Conservation (phyloP, 2,113 vertebrate species). For the Dipodomys stephensi region DNA sequence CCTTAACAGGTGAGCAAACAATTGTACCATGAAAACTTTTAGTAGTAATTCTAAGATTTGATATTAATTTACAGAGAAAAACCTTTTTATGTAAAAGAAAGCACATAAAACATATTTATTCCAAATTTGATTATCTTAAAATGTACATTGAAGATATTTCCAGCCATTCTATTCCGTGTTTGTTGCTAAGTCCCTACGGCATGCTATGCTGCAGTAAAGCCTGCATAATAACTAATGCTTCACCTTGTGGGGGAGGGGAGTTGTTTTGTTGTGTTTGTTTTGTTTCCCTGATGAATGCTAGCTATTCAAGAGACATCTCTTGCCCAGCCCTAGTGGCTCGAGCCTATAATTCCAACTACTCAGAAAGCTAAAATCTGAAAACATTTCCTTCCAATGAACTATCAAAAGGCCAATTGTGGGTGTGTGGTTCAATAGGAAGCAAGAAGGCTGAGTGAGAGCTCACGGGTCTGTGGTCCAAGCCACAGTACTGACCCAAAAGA, state of each 20-base stretch:
- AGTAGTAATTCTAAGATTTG: conserved; percentile 46
- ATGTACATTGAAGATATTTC: not conserved
- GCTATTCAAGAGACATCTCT: not conserved
- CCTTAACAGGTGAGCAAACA: not conserved
- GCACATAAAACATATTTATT: not conserved
- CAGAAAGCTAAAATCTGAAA: too few species aligned
- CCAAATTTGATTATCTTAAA: conserved; percentile 30
- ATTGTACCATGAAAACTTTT: conserved; percentile 43
- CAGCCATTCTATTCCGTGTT: not conserved
- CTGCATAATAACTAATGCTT: not conserved
- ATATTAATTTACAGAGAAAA: conserved; percentile 27
- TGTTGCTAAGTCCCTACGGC: not conserved
- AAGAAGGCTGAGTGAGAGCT: too few species aligned
- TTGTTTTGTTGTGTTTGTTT: not conserved
- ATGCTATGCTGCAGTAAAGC: not conserved
- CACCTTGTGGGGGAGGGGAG: too few species aligned
- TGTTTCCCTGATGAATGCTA: not conserved
- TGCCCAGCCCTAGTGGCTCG: not conserved
- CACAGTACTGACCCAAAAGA: too few species aligned
- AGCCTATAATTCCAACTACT: too few species aligned
- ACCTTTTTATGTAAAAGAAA: conserved; percentile 39
- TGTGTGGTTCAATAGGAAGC: too few species aligned
- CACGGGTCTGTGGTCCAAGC: too few species aligned
- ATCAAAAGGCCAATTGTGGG: too few species aligned
- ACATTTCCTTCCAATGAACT: too few species aligned